A percentile compares a stretch with the other conserved stretches of the same genome.
phyloP scores from a whole-genome alignment of 2,113 vertebrate species.

The Acanthochromis polyacanthus region DNA sequence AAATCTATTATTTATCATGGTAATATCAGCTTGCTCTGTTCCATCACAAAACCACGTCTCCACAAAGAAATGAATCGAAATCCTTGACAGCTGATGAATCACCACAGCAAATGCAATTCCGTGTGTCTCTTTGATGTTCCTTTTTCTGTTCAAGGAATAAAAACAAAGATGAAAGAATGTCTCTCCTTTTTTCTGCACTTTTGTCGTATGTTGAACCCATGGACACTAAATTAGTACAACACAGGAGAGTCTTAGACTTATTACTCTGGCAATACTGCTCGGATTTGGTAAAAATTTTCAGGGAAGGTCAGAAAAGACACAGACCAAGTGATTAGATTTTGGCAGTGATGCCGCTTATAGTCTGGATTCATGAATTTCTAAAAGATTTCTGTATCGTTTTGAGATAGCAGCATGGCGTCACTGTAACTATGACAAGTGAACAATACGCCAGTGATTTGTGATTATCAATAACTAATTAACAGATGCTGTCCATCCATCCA shows the following conservation, averaged over 20 bases:
- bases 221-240: not conserved
- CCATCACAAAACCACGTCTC: not conserved
- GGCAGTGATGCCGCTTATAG: too few species aligned
- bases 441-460: too few species aligned
- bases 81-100: not conserved
- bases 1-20: slow-evolving; percentile 29
- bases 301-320: too few species aligned
- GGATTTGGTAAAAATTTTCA: too few species aligned
- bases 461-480: too few species aligned
- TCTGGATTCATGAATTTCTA: too few species aligned
- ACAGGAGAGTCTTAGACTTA: too few species aligned
- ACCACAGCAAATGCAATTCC: not conserved
- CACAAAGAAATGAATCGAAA: slow-evolving; percentile 21
- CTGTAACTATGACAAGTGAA: too few species aligned
- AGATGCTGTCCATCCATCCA: too few species aligned
- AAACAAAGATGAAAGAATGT: not conserved
- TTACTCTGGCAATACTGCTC: too few species aligned
- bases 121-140: not conserved
- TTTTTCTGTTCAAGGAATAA: not conserved
- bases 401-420: too few species aligned
- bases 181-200: not conserved
- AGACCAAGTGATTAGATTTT: not conserved
- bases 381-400: too few species aligned
- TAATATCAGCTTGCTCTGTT: slow-evolving; percentile 1
- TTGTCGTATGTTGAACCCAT: not conserved